These are phyloP conservation scores for Nasonovia ribisnigri DNA, from an alignment of 2,888 invertebrate genomes.

Conservation along the genomic window DNA sequence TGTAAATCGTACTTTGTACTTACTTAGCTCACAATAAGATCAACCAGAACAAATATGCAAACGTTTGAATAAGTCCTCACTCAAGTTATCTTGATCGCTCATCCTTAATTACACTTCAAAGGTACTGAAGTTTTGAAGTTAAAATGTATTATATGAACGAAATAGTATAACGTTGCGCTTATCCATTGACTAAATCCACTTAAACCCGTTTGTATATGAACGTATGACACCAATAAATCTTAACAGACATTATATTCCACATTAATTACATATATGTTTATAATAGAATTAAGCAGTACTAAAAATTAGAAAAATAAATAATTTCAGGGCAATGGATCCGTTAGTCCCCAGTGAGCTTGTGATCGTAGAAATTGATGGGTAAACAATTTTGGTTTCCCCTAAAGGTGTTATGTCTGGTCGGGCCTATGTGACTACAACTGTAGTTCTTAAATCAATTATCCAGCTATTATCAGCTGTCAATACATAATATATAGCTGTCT, in stretches of 20 bases:
- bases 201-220: background rate
- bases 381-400: background rate
- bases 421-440: no score
- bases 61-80: background rate
- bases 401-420: background rate
- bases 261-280: background rate
- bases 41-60: background rate
- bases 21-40: background rate
- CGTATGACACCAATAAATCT: background rate
- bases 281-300: background rate
- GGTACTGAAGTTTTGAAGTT: background rate
- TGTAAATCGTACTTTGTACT: background rate
- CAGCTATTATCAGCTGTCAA: background rate
- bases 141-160: background rate
- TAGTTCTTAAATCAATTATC: background rate
- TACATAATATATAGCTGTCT: background rate
- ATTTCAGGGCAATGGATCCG: background rate
- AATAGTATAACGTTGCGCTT: no score
- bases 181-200: background rate
- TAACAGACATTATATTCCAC: background rate
- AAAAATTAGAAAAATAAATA: background rate
- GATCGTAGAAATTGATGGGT: background rate
- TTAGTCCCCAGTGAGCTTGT: background rate
- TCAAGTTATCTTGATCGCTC: background rate
- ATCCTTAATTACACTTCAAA: background rate